Evolutionary conservation across 2,797 vertebrate species (phyloP).

Genomic region (Pseudochromis fuscus): DNA sequence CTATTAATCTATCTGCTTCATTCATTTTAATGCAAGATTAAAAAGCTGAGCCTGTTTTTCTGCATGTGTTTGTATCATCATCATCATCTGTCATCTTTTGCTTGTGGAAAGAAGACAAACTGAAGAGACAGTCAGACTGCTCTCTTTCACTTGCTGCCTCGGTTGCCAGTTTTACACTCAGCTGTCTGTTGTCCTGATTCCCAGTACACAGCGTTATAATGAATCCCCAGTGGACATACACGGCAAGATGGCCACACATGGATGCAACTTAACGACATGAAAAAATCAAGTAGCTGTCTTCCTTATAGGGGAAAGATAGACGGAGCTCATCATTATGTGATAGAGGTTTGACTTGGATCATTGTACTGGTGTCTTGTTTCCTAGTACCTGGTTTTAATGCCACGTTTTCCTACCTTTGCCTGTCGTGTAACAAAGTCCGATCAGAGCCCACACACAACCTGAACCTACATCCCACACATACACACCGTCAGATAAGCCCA

Average conservation of each 20-base stretch:
- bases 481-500: conserved; percentile 80
- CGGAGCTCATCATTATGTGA: too few relatives aligned
- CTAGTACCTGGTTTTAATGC: too few relatives aligned
- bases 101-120: conserved; percentile 2
- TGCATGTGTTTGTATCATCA: too few relatives aligned
- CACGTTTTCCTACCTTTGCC: too few relatives aligned
- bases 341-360: too few relatives aligned
- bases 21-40: too few relatives aligned
- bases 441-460: conserved; percentile 35
- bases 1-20: too few relatives aligned
- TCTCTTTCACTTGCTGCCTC: conserved; percentile 2
- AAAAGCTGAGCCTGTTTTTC: too few relatives aligned
- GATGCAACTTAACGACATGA: conserved; percentile 1
- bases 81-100: neutral
- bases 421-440: conserved; percentile 27
- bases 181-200: conserved; percentile 21
- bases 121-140: neutral
- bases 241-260: neutral
- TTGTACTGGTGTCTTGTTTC: too few relatives aligned
- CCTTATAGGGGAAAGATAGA: neutral
- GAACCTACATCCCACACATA: conserved; percentile 47
- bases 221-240: conserved; percentile 10
- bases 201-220: neutral
- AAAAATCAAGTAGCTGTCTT: neutral
- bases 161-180: neutral